phyloP scores from a whole-genome alignment of 2,888 invertebrate species.

The Sphaeridia pumilis region DNA sequence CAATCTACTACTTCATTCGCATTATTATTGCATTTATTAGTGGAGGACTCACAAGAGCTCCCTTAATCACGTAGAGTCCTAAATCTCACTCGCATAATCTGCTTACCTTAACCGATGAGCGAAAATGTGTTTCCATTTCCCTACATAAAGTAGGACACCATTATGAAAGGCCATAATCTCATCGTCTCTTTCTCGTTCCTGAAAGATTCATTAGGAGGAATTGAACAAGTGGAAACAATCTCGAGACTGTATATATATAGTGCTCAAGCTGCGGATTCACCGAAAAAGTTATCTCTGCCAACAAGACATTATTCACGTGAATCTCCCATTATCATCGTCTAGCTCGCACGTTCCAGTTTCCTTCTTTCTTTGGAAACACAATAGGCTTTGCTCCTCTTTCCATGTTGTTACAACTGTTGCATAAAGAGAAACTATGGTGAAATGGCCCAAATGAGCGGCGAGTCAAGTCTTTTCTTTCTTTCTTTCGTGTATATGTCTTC shows the following conservation, averaged over 20 bases:
- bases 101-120: too few species aligned
- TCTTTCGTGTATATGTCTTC: not conserved
- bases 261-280: too few species aligned
- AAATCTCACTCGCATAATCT: too few species aligned
- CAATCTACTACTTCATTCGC: too few species aligned
- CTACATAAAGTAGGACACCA: constrained; percentile 12
- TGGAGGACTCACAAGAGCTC: too few species aligned
- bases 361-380: too few species aligned
- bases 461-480: not conserved
- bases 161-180: too few species aligned
- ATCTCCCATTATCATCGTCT: not conserved
- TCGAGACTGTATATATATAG: not conserved
- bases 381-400: not conserved
- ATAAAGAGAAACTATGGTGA: not conserved
- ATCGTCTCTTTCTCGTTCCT: not conserved
- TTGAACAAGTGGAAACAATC: not conserved
- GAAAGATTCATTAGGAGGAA: constrained; percentile 10
- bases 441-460: too few species aligned
- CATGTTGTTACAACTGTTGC: constrained; percentile 3
- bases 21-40: too few species aligned
- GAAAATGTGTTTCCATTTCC: too few species aligned
- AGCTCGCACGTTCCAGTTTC: too few species aligned
- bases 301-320: not conserved
- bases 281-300: not conserved
- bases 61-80: too few species aligned